Evolutionary conservation across 1,140 invertebrate genomes (phyloP).

Genomic region (Hydropsyche tenuis): DNA sequence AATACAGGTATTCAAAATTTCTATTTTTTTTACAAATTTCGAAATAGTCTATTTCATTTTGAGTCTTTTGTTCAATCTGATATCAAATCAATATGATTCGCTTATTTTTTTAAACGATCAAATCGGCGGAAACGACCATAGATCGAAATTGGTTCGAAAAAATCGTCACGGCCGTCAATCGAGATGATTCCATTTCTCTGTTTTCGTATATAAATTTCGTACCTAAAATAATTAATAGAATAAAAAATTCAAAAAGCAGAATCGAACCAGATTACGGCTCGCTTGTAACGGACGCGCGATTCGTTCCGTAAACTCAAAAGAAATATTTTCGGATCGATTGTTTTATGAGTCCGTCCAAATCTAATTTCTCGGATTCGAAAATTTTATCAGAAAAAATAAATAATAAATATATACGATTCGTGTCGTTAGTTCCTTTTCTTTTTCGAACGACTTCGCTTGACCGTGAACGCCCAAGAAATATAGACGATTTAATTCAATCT

Average conservation of each 20-base stretch:
- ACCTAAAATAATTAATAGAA: background rate
- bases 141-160: too few species aligned
- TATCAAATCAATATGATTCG: too few species aligned
- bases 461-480: constrained; percentile 27
- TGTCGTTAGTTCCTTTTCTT: background rate
- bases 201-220: background rate
- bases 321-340: constrained; percentile 20
- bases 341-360: constrained; percentile 19
- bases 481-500: constrained; percentile 18
- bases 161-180: too few species aligned
- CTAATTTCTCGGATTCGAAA: constrained; percentile 9
- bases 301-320: background rate
- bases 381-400: background rate
- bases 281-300: constrained; percentile 10
- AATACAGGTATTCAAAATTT: too few species aligned
- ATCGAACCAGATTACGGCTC: background rate
- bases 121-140: too few species aligned
- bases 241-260: background rate
- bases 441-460: constrained; percentile 1
- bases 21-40: too few species aligned
- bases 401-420: constrained; percentile 4
- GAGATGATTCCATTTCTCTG: too few species aligned
- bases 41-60: too few species aligned
- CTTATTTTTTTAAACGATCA: too few species aligned
- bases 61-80: too few species aligned